Base-by-base conservation (phyloP, 1,140 invertebrate genomes). In the Drosophila takahashii region DNA sequence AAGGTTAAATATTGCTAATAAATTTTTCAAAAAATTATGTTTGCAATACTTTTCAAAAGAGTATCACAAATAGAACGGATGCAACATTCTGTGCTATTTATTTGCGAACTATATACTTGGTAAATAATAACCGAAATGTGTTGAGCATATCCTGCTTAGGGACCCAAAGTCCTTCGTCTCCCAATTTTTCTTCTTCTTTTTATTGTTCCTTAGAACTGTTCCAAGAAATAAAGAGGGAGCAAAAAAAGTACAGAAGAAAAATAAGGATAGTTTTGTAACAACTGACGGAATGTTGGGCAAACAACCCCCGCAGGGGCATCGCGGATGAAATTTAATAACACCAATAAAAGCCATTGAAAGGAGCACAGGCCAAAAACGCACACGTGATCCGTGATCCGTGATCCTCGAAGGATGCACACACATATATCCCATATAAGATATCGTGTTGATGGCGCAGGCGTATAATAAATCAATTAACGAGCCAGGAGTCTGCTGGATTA, bases 381-480 rank as follows among this genome's bases (percentile, higher is more conserved):
- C 52, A 7, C 29, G 29, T 32, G 27, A 29, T 29, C 27, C 27
- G 7, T 29, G 27, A 7, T 29, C 27, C 16, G 36, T n/a, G 56
- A 58, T 69, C 62, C 51, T 51, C 18, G 51, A 32, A 34, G 36
- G 29, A 52, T 41, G 13, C 8, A 11, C 16, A 42, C 4, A 18
- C 8, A 42, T 13, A 32, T 29, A 29, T 22, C 3, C 27, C 27
- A 34, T 39, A 9, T 13, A 13, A 22, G 37, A 22, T 54, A 18
- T 13, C 42, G 66, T 71, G 69, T 47, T 75, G 72, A 70, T 66
- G 84, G 84, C 84, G 79, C 84, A 89, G 83, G 66, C 76, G 75
- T 83, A 76, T 87, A 87, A 86, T 87, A 86, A 86, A 86, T 86
- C 83, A 86, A 86, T 86, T 86, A 86, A 76, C 61, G 57, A 36